Evolutionary conservation across 2,888 invertebrate species (phyloP).

Genomic region (Brachypterus glaber): DNA sequence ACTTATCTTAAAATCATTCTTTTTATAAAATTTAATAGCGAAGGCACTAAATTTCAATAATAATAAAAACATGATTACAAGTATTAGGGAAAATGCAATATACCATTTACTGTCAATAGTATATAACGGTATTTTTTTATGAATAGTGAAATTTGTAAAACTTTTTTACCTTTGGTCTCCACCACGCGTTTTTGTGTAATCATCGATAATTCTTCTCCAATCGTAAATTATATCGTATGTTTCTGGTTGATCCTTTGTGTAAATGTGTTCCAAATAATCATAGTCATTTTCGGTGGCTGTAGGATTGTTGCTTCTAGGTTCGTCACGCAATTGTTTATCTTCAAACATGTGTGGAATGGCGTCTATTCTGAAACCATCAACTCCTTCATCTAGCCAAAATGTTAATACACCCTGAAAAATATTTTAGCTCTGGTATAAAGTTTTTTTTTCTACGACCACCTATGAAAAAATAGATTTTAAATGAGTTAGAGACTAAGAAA

Average conservation of each 20-base stretch:
- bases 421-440: conserved; percentile 2
- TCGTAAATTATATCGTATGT: conserved; percentile 55
- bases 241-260: conserved; percentile 50
- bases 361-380: conserved; percentile 80
- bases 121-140: no score
- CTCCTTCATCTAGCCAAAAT: conserved; percentile 75
- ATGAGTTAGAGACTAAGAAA: no score
- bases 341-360: conserved; percentile 51
- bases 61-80: no score
- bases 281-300: conserved; percentile 41
- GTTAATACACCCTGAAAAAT: conserved; percentile 51
- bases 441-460: no score
- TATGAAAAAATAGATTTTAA: no score
- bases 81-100: no score
- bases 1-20: no score
- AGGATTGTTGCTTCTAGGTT: conserved; percentile 31
- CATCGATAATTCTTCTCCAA: conserved; percentile 54
- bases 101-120: no score
- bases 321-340: conserved; percentile 33
- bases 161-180: conserved; percentile 38
- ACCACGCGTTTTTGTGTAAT: conserved; percentile 39
- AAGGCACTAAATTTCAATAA: no score
- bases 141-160: no score
- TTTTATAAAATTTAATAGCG: no score
- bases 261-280: conserved; percentile 52